These are phyloP conservation scores for Volucella zonaria DNA, from an alignment of 2,888 invertebrate species.

Conservation along the genomic window DNA sequence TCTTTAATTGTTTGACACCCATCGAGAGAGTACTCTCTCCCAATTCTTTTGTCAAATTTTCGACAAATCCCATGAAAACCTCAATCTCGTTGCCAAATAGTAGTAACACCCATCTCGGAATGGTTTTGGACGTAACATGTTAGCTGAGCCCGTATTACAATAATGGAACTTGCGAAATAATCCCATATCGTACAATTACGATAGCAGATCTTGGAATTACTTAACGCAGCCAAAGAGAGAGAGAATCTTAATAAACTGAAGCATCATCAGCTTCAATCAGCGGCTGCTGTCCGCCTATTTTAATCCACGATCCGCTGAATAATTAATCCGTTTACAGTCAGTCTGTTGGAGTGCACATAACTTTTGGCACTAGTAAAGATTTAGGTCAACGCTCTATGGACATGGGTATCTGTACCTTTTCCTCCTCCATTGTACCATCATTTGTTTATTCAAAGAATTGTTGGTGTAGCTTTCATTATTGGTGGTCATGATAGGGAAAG, in stretches of 20 bases:
- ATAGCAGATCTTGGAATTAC: constrained; percentile 13
- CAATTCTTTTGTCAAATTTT: no score
- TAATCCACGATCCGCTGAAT: background rate
- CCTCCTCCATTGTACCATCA: background rate
- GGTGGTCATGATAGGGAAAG: no score
- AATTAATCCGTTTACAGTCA: constrained; percentile 24
- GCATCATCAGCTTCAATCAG: constrained; percentile 3
- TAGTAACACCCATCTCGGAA: background rate
- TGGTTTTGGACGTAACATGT: no score
- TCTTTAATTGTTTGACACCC: no score
- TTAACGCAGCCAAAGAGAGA: constrained; percentile 1
- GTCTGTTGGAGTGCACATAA: constrained; percentile 13
- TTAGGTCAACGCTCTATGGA: constrained; percentile 31
- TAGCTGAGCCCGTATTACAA: constrained; percentile 5
- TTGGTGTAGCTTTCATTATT: no score
- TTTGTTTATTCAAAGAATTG: no score
- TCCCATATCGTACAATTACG: constrained; percentile 1
- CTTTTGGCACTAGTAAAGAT: constrained; percentile 23
- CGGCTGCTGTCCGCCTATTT: background rate
- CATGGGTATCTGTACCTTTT: background rate
- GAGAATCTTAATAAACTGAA: constrained; percentile 11
- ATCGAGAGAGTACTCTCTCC: no score
- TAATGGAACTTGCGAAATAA: constrained; percentile 8
- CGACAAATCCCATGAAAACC: no score
- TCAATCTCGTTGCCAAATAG: background rate